phyloP scores from a whole-genome alignment of 1,140 invertebrate species.

The Cydia fagiglandana region DNA sequence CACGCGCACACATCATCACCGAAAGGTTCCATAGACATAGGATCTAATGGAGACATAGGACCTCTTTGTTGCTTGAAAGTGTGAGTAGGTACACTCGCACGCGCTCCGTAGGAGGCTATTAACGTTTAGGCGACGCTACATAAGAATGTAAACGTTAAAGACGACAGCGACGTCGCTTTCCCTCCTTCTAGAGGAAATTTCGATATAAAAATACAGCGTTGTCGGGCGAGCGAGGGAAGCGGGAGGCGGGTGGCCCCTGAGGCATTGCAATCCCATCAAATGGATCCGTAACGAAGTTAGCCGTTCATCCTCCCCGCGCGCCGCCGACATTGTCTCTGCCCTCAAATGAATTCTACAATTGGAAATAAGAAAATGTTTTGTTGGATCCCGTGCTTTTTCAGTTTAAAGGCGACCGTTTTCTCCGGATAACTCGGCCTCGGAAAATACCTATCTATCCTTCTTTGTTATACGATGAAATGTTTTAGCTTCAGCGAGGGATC shows the following conservation, averaged over 20 bases:
- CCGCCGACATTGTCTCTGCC: slow-evolving; percentile 59
- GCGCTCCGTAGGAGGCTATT: slow-evolving; percentile 68
- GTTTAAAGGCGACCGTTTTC: slow-evolving; percentile 69
- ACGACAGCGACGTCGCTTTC: slow-evolving; percentile 53
- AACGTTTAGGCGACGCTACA: slow-evolving; percentile 74
- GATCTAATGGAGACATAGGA: neutral
- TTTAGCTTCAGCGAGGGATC: slow-evolving; percentile 42
- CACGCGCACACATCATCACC: slow-evolving; percentile 35
- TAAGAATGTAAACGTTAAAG: slow-evolving; percentile 74
- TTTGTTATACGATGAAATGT: slow-evolving; percentile 37
- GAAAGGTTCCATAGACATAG: slow-evolving; percentile 37
- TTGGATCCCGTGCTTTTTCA: slow-evolving; percentile 70
- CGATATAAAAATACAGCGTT: slow-evolving; percentile 63
- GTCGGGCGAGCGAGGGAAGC: slow-evolving; percentile 54
- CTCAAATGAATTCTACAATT: slow-evolving; percentile 39
- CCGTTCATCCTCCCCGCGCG: slow-evolving; percentile 73
- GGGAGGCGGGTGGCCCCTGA: slow-evolving; percentile 62
- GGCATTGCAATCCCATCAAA: slow-evolving; percentile 79
- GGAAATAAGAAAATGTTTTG: slow-evolving; percentile 40
- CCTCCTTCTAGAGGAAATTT: slow-evolving; percentile 47
- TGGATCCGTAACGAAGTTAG: slow-evolving; percentile 79
- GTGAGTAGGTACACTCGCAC: slow-evolving; percentile 38
- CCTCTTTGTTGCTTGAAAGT: neutral
- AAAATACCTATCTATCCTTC: slow-evolving; percentile 41
- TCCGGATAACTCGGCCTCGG: slow-evolving; percentile 57